phyloP scores from a whole-genome alignment of 2,113 vertebrate species.

The Epinephelus moara region DNA sequence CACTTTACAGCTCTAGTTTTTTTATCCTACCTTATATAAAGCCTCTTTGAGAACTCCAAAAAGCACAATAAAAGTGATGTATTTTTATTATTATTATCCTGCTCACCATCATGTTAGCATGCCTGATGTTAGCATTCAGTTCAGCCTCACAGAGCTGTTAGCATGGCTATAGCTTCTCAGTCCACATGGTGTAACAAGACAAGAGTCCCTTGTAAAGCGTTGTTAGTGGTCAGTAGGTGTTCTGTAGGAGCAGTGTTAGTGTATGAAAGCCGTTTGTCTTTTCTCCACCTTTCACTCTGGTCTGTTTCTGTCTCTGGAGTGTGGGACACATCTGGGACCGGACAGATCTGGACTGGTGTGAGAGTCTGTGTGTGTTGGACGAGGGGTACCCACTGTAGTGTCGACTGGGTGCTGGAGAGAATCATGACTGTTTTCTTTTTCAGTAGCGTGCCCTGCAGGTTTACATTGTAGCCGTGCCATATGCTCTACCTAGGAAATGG shows the following conservation, averaged over 20 bases:
- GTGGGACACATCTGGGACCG: conserved; percentile 57
- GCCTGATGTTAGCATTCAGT: no score
- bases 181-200: conserved; percentile 6
- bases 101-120: no score
- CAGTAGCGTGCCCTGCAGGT: conserved; percentile 73
- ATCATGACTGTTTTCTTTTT: conserved; percentile 75
- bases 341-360: conserved; percentile 6
- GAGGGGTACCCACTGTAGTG: conserved; percentile 25
- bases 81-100: no score
- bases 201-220: conserved; percentile 22
- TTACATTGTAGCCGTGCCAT: conserved; percentile 75
- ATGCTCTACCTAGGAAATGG: conserved; percentile 70
- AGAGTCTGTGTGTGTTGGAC: conserved; percentile 41
- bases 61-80: no score
- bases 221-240: conserved; percentile 28
- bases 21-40: no score
- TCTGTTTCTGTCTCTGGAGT: conserved; percentile 53
- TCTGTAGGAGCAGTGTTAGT: conserved; percentile 5
- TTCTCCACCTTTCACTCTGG: conserved; percentile 51
- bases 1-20: no score
- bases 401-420: conserved; percentile 62
- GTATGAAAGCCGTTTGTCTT: conserved; percentile 51
- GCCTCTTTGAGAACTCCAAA: no score
- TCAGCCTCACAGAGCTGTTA: no score
- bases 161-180: no score